phyloP scores from a whole-genome alignment of 2,888 invertebrate genomes.

The Epirrhoe alternata region DNA sequence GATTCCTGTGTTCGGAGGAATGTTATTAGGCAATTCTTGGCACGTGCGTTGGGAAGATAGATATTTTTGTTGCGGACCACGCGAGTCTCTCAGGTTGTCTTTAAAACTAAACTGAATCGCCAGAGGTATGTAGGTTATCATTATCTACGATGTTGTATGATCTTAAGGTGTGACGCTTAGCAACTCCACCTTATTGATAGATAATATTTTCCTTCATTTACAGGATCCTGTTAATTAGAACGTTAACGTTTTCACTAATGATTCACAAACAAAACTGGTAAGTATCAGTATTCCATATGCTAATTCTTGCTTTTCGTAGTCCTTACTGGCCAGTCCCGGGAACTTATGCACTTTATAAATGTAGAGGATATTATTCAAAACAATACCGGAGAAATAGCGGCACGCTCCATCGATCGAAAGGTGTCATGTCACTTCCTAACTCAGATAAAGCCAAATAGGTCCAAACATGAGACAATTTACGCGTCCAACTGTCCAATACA shows the following conservation, averaged over 20 bases:
- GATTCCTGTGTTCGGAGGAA: constrained; percentile 8
- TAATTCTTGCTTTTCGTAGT: constrained; percentile 4
- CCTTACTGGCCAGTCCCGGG: constrained; percentile 1
- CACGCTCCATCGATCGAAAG: constrained; percentile 63
- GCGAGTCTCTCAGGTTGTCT: not conserved
- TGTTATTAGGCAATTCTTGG: constrained; percentile 44
- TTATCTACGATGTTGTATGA: not conserved
- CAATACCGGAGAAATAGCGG: constrained; percentile 53
- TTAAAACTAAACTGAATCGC: not conserved
- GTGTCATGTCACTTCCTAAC: constrained; percentile 65
- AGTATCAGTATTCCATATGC: not conserved
- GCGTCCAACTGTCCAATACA: constrained; percentile 14
- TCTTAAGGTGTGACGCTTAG: not conserved
- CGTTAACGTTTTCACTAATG: not conserved
- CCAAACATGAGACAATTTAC: constrained; percentile 48
- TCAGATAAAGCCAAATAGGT: constrained; percentile 66
- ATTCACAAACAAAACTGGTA: not conserved
- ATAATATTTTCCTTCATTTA: not conserved
- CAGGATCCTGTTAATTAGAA: not conserved
- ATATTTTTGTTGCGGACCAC: not conserved
- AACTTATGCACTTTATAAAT: constrained; percentile 29
- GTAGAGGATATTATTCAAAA: constrained; percentile 48
- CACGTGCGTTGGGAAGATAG: constrained; percentile 31
- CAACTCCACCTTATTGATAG: not conserved
- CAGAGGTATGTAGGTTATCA: not conserved